Evolutionary conservation across 2,113 vertebrate species (phyloP).

Genomic region (Cnemophilus loriae): DNA sequence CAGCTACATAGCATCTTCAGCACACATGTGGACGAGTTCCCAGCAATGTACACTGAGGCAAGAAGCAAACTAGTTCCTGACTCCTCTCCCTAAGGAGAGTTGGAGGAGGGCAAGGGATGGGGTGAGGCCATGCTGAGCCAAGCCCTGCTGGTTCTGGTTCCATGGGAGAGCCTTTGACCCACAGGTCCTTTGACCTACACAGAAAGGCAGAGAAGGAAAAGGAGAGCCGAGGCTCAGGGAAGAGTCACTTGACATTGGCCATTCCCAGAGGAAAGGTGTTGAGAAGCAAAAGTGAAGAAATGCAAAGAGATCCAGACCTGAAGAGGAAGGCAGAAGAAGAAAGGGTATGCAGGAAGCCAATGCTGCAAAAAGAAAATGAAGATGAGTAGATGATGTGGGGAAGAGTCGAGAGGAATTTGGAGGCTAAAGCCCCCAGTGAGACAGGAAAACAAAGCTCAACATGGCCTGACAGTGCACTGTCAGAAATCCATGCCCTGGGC

Average conservation of each 20-base stretch:
- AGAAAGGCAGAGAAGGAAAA: neutral
- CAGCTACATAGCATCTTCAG: neutral
- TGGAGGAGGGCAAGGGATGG: neutral
- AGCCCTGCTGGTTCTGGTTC: neutral
- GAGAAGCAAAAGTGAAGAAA: neutral
- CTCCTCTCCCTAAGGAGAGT: too few relatives aligned
- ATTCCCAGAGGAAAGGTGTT: neutral
- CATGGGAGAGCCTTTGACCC: neutral
- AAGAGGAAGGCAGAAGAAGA: neutral
- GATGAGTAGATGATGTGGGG: neutral
- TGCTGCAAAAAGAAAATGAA: neutral
- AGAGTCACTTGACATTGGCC: neutral
- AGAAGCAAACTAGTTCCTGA: neutral
- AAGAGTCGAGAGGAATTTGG: neutral
- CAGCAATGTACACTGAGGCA: neutral
- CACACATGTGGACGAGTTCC: too few relatives aligned
- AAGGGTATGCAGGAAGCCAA: neutral
- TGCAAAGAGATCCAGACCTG: neutral
- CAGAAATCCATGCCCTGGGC: neutral
- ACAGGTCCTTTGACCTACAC: neutral
- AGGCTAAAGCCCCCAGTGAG: neutral
- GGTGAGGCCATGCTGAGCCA: rapidly evolving
- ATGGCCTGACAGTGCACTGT: neutral
- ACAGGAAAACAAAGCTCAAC: neutral
- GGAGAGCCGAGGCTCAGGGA: neutral